A percentile compares a stretch with the other conserved stretches of the same genome.
These are phyloP conservation scores for Augochlorella aurata DNA, from an alignment of 2,888 invertebrate species.

Conservation along the genomic window DNA sequence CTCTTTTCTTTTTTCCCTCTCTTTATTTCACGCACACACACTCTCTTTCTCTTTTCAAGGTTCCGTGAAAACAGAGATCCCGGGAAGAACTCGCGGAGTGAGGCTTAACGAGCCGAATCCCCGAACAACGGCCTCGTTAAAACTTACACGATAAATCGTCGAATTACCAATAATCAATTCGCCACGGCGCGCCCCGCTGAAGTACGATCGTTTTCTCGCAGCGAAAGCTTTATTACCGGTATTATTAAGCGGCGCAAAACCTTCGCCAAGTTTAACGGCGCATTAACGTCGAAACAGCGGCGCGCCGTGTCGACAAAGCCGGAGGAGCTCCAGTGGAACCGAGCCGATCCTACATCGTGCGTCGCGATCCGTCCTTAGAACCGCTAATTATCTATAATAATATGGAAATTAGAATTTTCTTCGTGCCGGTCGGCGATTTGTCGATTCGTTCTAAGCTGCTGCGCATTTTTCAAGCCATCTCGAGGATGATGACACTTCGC, in stretches of 20 bases:
- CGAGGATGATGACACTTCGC: too few relatives aligned
- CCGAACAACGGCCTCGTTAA: slow-evolving; percentile 34
- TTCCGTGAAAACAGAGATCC: not conserved
- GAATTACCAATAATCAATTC: slow-evolving; percentile 43
- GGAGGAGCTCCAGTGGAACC: not conserved
- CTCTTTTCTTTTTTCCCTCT: not conserved
- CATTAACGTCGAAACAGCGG: slow-evolving; percentile 25
- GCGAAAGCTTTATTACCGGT: slow-evolving; percentile 19
- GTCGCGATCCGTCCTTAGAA: not conserved
- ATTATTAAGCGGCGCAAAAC: slow-evolving; percentile 13
- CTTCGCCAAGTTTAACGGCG: slow-evolving; percentile 22
- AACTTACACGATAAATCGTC: slow-evolving; percentile 44
- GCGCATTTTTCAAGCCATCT: too few relatives aligned
- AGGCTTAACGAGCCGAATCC: slow-evolving; percentile 27
- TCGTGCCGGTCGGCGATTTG: not conserved
- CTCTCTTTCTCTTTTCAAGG: not conserved
- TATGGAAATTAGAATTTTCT: slow-evolving; percentile 5
- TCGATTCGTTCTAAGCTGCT: too few relatives aligned
- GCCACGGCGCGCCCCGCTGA: not conserved
- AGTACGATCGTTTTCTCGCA: not conserved
- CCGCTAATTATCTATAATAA: slow-evolving; percentile 12
- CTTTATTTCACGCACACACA: too few relatives aligned
- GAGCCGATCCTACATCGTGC: not conserved
- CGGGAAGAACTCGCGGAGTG: not conserved
- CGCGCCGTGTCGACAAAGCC: slow-evolving; percentile 17